Conservation (phyloP, 1,140 invertebrate species). For the Drosophila fuyamai region DNA sequence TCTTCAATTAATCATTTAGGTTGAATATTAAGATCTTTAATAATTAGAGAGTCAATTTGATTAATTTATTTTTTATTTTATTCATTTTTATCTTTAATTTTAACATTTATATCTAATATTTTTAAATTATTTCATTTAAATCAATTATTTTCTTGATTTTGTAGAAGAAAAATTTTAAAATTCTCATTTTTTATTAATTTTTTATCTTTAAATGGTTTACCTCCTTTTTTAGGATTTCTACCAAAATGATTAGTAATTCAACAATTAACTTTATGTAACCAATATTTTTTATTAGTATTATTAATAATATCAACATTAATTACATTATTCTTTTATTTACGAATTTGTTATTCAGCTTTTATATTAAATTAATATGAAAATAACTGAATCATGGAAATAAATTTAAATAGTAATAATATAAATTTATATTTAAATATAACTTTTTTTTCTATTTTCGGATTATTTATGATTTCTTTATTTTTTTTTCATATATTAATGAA, state of each 20-base stretch:
- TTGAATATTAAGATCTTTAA: constrained; percentile 85
- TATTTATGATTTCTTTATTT: too few species aligned
- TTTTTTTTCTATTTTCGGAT: too few species aligned
- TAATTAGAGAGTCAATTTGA: constrained; percentile 84
- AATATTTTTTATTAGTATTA: constrained; percentile 80
- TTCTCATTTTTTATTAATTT: constrained; percentile 85
- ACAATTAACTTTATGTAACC: constrained; percentile 83
- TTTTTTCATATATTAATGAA: too few species aligned
- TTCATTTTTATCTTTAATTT: constrained; percentile 76
- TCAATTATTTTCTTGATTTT: constrained; percentile 84
- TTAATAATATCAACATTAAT: constrained; percentile 85
- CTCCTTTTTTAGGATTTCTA: constrained; percentile 86
- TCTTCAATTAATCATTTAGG: too few species aligned
- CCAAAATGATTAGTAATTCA: constrained; percentile 86
- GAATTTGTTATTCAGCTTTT: too few species aligned
- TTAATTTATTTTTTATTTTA: constrained; percentile 85
- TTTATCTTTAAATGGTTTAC: constrained; percentile 86
- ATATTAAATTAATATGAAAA: too few species aligned
- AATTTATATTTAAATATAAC: too few species aligned
- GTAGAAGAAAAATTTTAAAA: constrained; percentile 82
- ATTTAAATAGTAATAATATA: too few species aligned
- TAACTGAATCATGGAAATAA: too few species aligned
- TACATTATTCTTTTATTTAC: too few species aligned
- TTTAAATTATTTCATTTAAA: constrained; percentile 85
- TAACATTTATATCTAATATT: constrained; percentile 84